Base-by-base conservation (phyloP, 2,797 vertebrate species). In the Lutjanus campechanus region DNA sequence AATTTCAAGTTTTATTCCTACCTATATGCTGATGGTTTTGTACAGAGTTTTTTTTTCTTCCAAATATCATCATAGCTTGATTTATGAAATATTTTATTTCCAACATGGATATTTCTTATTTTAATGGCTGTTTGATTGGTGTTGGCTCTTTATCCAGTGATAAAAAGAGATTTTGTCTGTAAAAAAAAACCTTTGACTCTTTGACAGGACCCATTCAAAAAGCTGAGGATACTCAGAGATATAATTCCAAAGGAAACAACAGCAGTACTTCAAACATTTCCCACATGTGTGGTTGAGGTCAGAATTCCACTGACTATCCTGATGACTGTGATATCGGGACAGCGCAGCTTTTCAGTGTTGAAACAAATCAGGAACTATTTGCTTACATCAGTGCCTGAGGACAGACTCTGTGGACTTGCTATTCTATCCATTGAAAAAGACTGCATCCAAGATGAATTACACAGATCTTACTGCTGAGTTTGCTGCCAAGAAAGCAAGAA, bases 401-500 rank as follows among this genome's bases (percentile, higher is more conserved):
- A 50, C 50, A 29, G 49, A 15, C 43, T 4, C 29, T 16, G 20
- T 56, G 51, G 29, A 16, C 13, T 46, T 1, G 1, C 55, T 36
- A 17, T 5, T 55, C 40, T 17, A 43, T 49, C 15, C 19, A 19
- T 8, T 79, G 46, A 61, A 67, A 29, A 61, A 11, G 40, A 40
- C 19, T 46, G 25, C 12, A 49, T 54, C 41, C 41, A 29, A 44
- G 25, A 79, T 20, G 22, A 62, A 43, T 56, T 61, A 40, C 55
- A 60, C 7, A 7, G n/a, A 55, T 40, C n/a, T 19, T 17, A 29
- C 12, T 51, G 56, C 50, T 5, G 25, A 25, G 25, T 62, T 29
- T 79, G 44, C 41, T 41, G 63, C 44, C 64, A 64, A 49, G 43
- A 73, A 22, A 79, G 54, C 54, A 25, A 60, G 47, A 41, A 50